These are phyloP conservation scores for Macroglossus sobrinus DNA, from an alignment of 2,113 vertebrate species.

Conservation along the genomic window DNA sequence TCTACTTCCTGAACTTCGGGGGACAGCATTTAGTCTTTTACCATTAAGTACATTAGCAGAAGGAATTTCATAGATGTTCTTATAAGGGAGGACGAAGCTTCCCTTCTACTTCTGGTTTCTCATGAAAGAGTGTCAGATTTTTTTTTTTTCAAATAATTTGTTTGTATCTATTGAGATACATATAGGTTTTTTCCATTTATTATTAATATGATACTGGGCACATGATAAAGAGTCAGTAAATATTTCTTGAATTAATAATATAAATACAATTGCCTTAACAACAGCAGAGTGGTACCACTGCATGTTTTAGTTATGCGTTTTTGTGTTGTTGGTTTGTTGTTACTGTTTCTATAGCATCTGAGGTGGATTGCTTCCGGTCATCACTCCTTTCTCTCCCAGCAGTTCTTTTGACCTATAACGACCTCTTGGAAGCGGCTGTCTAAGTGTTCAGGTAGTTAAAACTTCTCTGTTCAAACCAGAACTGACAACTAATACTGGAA, in stretches of 20 bases:
- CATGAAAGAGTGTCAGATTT: background rate
- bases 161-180: background rate
- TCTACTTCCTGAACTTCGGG: background rate
- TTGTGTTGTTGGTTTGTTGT: too few species aligned
- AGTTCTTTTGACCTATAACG: background rate
- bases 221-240: background rate
- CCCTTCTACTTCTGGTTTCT: background rate
- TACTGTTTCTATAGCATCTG: background rate
- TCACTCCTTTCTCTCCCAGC: background rate
- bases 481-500: background rate
- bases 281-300: background rate
- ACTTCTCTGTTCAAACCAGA: slow-evolving; percentile 3
- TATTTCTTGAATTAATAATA: background rate
- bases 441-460: background rate
- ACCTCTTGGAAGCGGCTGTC: background rate
- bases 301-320: background rate
- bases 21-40: background rate
- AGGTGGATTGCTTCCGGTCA: background rate
- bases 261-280: background rate
- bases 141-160: background rate
- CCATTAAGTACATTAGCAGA: background rate
- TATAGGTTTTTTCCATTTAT: background rate
- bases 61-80: background rate
- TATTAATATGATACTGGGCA: background rate
- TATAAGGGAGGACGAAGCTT: background rate